Evolutionary conservation across 1,140 invertebrate genomes (phyloP).

Genomic region (Chymomyza costata): DNA sequence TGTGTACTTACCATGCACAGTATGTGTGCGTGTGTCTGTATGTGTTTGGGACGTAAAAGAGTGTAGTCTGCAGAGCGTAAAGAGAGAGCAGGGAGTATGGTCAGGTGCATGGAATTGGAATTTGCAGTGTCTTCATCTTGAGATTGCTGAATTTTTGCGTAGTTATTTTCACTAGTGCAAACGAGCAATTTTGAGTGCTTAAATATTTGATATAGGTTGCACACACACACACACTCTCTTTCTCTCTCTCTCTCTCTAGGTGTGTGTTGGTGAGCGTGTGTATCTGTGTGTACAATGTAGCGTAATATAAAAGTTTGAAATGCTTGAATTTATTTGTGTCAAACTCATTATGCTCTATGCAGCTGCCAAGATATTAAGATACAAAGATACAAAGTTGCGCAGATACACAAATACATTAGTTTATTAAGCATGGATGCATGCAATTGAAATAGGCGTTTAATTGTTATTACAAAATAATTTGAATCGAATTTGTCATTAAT

Average conservation of each 20-base stretch:
- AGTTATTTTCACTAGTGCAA: conserved; percentile 71
- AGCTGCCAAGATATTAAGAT: too few species aligned
- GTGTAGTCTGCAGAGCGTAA: too few species aligned
- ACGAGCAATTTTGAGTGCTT: conserved; percentile 71
- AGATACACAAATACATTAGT: too few species aligned
- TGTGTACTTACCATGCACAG: too few species aligned
- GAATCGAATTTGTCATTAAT: conserved; percentile 49
- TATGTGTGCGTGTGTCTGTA: conserved; percentile 9
- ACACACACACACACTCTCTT: too few species aligned
- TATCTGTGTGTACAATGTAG: conserved; percentile 23
- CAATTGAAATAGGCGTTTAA: conserved; percentile 16
- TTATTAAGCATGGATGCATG: too few species aligned
- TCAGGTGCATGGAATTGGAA: conserved; percentile 13
- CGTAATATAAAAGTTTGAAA: too few species aligned
- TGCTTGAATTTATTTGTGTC: too few species aligned
- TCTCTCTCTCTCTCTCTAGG: too few species aligned
- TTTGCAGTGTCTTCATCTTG: conserved; percentile 13
- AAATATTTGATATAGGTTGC: conserved; percentile 70
- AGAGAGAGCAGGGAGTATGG: too few species aligned
- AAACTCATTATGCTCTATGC: conserved; percentile 1
- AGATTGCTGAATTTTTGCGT: conserved; percentile 52
- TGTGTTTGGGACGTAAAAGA: conserved; percentile 11
- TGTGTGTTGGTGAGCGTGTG: not conserved
- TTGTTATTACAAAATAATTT: conserved; percentile 45
- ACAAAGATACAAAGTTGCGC: too few species aligned